These are phyloP conservation scores for Lottia gigantea DNA, from an alignment of 2,888 invertebrate species.

Conservation along the genomic window DNA sequence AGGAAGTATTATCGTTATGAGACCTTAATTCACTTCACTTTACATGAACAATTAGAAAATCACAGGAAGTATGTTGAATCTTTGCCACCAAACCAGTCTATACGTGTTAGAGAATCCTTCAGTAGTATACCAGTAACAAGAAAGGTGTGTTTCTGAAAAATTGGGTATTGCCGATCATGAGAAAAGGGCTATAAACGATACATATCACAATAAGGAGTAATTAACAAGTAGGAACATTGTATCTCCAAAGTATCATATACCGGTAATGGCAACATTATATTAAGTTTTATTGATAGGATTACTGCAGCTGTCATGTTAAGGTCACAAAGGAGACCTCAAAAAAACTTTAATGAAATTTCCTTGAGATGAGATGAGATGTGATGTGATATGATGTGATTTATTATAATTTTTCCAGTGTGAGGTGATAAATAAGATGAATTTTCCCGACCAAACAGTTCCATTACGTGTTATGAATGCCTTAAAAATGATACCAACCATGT, in stretches of 20 bases:
- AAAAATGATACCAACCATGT: slow-evolving; percentile 92
- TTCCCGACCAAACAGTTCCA: slow-evolving; percentile 52
- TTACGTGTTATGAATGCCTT: slow-evolving; percentile 79
- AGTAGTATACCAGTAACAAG: slow-evolving; percentile 88
- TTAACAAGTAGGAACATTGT: too few species aligned
- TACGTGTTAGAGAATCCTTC: slow-evolving; percentile 70
- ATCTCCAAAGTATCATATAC: too few species aligned
- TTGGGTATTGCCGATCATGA: too few species aligned
- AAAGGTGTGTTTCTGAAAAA: slow-evolving; percentile 74
- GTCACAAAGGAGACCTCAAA: too few species aligned
- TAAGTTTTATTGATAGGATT: too few species aligned
- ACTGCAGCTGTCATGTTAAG: too few species aligned
- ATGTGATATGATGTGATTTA: too few species aligned
- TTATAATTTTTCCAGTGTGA: slow-evolving; percentile 71
- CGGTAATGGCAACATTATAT: too few species aligned
- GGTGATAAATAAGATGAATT: slow-evolving; percentile 70
- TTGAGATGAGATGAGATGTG: not conserved
- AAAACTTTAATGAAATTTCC: too few species aligned
- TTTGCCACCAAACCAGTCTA: slow-evolving; percentile 43
- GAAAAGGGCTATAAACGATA: too few species aligned
- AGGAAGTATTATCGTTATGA: too few species aligned
- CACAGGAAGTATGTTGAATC: slow-evolving; percentile 43
- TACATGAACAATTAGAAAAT: slow-evolving; percentile 48
- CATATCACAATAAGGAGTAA: too few species aligned
- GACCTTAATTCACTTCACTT: not conserved